Percentiles rank a stretch among this genome's conserved stretches.
Evolutionary conservation across 2,113 vertebrate genomes (phyloP).

Genomic region (Raja brachyura): DNA sequence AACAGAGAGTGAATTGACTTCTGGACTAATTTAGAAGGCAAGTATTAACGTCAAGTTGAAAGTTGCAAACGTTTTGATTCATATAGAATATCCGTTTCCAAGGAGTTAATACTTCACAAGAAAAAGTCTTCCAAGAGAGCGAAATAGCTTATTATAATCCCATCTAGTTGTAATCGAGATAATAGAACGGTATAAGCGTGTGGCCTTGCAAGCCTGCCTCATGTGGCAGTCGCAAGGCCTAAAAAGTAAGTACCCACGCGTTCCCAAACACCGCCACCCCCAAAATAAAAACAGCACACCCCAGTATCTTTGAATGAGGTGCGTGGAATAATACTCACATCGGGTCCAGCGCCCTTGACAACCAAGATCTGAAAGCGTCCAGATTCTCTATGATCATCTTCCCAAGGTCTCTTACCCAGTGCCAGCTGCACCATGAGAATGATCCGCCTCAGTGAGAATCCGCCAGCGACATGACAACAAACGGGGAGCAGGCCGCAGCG

Average conservation of each 20-base stretch:
- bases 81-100: not conserved
- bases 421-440: not conserved
- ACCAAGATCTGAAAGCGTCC: conserved; percentile 36
- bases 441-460: not conserved
- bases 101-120: not conserved
- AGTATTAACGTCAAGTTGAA: not conserved
- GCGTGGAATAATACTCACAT: not conserved
- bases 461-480: conserved; percentile 32
- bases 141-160: not conserved
- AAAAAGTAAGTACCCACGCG: not conserved
- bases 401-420: not conserved
- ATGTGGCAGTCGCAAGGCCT: not conserved
- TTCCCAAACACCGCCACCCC: not conserved
- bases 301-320: not conserved
- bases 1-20: not conserved
- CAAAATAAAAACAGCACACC: not conserved
- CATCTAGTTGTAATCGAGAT: not conserved
- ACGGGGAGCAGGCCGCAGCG: conserved; percentile 24
- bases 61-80: not conserved
- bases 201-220: conserved; percentile 26
- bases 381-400: conserved; percentile 35
- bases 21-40: not conserved
- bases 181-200: not conserved
- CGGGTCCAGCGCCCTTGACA: conserved; percentile 19
- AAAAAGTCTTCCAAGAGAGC: not conserved